Base-by-base conservation (phyloP, 2,797 vertebrate species). In the Chelonia mydas region DNA sequence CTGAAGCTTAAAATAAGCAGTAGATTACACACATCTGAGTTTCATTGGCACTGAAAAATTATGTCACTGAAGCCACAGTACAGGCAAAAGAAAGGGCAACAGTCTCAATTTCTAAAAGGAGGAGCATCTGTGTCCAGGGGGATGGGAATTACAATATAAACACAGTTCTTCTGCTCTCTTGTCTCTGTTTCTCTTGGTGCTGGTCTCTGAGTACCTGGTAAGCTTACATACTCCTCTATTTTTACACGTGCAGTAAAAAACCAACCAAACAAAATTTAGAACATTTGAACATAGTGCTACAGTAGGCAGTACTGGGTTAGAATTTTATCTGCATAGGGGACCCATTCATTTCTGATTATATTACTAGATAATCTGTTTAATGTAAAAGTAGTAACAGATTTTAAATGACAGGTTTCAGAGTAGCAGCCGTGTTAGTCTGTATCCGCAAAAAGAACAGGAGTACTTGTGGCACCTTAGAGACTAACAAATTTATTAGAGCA, bases 311-410 rank as follows among this genome's bases (percentile, higher is more conserved):
- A 68, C 13, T 28, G 61, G 10, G 6, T 84, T 83, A 45, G 76
- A 51, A 15, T 86, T 3, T 5, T 57, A 76, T 89, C 33, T 2
- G 11, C 61, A 5, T 1, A 53, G 19, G 81, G 90, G 23, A 23
- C 65, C 83, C 78, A 51, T 37, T 78, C 28, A 21, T n/a, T 91
- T 93, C 84, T 90, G 33, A 33, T 33, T 94, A 51, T 68, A 47
- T 8, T 47, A 12, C 1, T 59, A 10, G 21, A 2, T 76, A 47
- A 76, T 88, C 83, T 87, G 37, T 79, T 90, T 50, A 90, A 81
- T 84, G 11, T 49, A 74, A 45, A 88, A 87, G 2, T 86, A 45
- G 10, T 68, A 54, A 0, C 53, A 78, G n/a, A 28, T 83, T 94
- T 72, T 59, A 65, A 86, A 27, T 51, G 1, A 1, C 72, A 41